Percentiles rank a stretch among this genome's conserved stretches.
phyloP scores from a whole-genome alignment of 2,113 vertebrate genomes.

The Etia nguti region DNA sequence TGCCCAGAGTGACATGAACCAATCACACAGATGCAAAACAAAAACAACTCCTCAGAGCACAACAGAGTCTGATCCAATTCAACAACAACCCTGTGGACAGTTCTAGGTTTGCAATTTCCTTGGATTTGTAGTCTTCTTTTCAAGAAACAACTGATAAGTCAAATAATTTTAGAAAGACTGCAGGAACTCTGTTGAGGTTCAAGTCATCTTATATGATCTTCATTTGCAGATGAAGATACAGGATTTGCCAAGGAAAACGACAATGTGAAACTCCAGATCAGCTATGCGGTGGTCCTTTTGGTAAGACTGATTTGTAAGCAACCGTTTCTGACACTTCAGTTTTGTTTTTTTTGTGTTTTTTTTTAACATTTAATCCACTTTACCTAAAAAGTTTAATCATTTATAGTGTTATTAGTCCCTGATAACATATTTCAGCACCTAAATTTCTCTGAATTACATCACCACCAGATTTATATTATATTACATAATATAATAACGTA shows the following conservation, averaged over 20 bases:
- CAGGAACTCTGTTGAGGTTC: background rate
- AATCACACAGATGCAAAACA: background rate
- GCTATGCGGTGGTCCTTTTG: background rate
- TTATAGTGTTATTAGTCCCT: background rate
- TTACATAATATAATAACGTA: background rate
- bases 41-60: background rate
- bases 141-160: background rate
- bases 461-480: background rate
- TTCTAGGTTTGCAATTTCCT: background rate
- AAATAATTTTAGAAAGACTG: background rate
- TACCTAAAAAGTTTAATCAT: background rate
- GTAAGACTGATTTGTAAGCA: background rate
- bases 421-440: background rate
- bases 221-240: background rate
- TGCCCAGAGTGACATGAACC: background rate
- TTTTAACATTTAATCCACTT: background rate
- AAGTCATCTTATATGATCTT: background rate
- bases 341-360: rapidly evolving
- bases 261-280: background rate
- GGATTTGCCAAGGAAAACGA: background rate
- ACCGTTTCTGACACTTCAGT: background rate
- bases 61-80: background rate
- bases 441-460: background rate
- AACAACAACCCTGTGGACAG: background rate
- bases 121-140: background rate